Evolutionary conservation across 2,113 vertebrate species (phyloP).

Genomic region (Uria aalge): DNA sequence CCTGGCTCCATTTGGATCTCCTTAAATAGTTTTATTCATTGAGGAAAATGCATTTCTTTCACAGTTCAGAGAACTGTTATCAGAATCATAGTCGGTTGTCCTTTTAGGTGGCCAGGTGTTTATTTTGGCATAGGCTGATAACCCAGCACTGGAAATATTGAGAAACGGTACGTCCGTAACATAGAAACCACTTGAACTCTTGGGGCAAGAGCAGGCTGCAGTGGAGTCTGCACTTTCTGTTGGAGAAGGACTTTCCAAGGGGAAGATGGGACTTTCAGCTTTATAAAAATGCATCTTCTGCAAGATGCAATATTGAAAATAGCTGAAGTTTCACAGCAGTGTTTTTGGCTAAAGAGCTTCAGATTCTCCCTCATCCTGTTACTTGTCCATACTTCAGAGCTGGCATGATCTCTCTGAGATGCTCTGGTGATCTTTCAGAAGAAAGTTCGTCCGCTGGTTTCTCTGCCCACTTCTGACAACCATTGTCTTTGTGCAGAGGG

Average conservation of each 20-base stretch:
- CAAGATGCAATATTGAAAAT: not conserved
- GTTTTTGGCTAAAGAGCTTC: not conserved
- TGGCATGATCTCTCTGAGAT: not conserved
- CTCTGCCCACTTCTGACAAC: not conserved
- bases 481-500: not conserved
- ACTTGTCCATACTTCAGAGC: not conserved
- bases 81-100: not conserved
- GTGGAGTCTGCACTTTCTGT: not conserved
- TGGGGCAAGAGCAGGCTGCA: not conserved
- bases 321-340: not conserved
- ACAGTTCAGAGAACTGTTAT: not conserved
- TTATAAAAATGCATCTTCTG: not conserved
- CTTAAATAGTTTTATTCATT: not conserved
- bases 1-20: not conserved
- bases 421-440: not conserved
- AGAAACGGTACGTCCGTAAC: fast-evolving
- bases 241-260: not conserved
- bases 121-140: not conserved
- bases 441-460: not conserved
- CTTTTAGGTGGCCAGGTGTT: not conserved
- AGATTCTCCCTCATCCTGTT: not conserved
- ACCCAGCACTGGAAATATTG: not conserved
- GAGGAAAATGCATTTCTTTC: not conserved
- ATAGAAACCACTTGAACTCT: not conserved
- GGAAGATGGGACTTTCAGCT: not conserved